Base-by-base conservation (phyloP, 2,888 invertebrate genomes). In the Melanophora roralis region DNA sequence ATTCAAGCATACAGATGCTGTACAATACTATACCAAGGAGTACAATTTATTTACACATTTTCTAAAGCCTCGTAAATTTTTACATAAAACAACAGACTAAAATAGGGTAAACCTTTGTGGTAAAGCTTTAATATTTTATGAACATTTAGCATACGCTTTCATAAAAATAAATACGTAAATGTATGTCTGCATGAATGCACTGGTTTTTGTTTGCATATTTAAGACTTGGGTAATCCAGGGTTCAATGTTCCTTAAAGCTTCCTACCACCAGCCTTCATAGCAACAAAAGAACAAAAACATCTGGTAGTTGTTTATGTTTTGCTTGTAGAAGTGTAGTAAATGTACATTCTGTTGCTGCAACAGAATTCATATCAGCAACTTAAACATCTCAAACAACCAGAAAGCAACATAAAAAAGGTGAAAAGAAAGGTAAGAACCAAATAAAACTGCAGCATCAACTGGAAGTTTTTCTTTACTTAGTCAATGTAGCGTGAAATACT, bases 201-300 rank as follows among this genome's bases (percentile, higher is more conserved):
- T 11, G 38, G 59, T 71, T 53, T 16, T 43, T 45, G 62, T 53
- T 36, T 45, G 23, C 36, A 34, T 64, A 38, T 73, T 73, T 73
- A 49, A 51, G 74, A 59, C 51, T 60, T 51, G 40, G 76, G 69
- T 76, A 69, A 64, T 69, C 38, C 72, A 72, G 45, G 76, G 80
- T 80, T 80, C 80, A 80, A 80, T 80, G 80, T 80, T 80, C 80
- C 71, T 76, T 80, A 45, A 71, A 62, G 72, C 53, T 67, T 74
- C 53, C 74, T 59, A 45, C 77, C 40, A 47, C 32, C 69, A 76
- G 59, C 40, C 65, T 40, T 21, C 64, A 73, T 34, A 71, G 34
- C n/a, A n/a, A n/a, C n/a, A n/a, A n/a, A n/a, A 27, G 6, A 27
- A 27, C 27, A 38, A 60, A 47, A 74, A 74, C 74, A 74, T 74